Conservation (phyloP, 2,797 vertebrate species). For the Podarcis lilfordi region DNA sequence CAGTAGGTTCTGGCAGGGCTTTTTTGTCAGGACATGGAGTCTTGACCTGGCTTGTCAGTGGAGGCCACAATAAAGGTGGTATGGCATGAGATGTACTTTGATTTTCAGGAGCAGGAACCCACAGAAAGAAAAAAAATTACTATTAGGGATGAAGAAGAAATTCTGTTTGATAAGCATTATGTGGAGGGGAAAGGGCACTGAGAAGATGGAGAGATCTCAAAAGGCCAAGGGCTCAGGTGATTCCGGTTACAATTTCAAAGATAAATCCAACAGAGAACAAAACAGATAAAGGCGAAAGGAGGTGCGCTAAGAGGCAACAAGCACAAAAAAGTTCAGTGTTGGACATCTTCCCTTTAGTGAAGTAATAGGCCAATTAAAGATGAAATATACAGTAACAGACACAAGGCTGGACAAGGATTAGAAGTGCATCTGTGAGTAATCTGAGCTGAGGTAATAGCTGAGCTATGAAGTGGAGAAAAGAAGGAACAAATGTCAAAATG, state of each 20-base stretch:
- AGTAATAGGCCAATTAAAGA: conserved; percentile 34
- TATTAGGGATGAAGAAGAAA: neutral
- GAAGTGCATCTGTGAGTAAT: conserved; percentile 43
- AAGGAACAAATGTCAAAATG: neutral
- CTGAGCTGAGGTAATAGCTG: conserved; percentile 23
- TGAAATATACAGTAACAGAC: conserved; percentile 49
- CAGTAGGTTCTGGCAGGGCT: neutral
- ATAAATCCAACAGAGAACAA: neutral
- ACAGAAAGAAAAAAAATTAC: neutral
- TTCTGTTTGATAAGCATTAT: neutral
- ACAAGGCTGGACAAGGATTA: conserved; percentile 19
- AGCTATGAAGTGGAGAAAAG: neutral
- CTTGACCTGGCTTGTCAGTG: no score
- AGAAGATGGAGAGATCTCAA: neutral
- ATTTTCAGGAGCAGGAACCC: neutral
- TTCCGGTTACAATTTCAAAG: conserved; percentile 5
- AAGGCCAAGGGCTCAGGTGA: neutral
- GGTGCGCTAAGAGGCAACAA: conserved; percentile 24
- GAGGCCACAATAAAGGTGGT: neutral
- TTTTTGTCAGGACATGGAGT: neutral
- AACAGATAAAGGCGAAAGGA: conserved; percentile 27
- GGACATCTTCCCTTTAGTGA: conserved; percentile 42
- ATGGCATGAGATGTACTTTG: neutral
- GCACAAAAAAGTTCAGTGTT: conserved; percentile 27
- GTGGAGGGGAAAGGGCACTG: neutral